phyloP scores from a whole-genome alignment of 2,113 vertebrate species.

The Thamnaconus septentrionalis region DNA sequence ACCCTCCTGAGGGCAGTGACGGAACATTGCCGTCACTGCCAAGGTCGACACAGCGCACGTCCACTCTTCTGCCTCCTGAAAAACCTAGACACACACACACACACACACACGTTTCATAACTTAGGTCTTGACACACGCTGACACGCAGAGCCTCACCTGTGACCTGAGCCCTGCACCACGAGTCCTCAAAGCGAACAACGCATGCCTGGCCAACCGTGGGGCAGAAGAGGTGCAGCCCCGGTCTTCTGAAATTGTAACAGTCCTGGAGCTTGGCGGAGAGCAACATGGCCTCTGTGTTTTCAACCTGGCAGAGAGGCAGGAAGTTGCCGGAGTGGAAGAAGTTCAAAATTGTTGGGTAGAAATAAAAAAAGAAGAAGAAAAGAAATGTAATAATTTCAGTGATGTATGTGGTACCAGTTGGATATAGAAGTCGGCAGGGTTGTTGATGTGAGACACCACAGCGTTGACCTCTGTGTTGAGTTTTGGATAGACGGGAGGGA shows the following conservation, averaged over 20 bases:
- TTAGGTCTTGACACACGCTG: background rate
- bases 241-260: conserved; percentile 57
- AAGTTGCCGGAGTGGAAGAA: background rate
- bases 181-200: conserved; percentile 80
- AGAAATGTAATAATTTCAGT: no score
- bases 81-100: conserved; percentile 70
- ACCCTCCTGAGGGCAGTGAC: conserved; percentile 81
- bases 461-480: conserved; percentile 69
- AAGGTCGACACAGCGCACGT: conserved; percentile 85
- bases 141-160: conserved; percentile 72
- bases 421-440: conserved; percentile 88
- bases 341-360: no score
- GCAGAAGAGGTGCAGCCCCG: conserved; percentile 64
- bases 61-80: conserved; percentile 75
- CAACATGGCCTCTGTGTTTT: conserved; percentile 74
- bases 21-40: conserved; percentile 77
- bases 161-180: conserved; percentile 88
- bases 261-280: conserved; percentile 81
- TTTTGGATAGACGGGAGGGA: conserved; percentile 75
- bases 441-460: conserved; percentile 83
- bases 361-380: no score
- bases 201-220: conserved; percentile 85
- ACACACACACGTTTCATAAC: background rate
- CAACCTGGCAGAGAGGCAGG: conserved; percentile 64
- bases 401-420: conserved; percentile 77